These are phyloP conservation scores for Pardalotus punctatus DNA, from an alignment of 2,113 vertebrate species.

Conservation along the genomic window DNA sequence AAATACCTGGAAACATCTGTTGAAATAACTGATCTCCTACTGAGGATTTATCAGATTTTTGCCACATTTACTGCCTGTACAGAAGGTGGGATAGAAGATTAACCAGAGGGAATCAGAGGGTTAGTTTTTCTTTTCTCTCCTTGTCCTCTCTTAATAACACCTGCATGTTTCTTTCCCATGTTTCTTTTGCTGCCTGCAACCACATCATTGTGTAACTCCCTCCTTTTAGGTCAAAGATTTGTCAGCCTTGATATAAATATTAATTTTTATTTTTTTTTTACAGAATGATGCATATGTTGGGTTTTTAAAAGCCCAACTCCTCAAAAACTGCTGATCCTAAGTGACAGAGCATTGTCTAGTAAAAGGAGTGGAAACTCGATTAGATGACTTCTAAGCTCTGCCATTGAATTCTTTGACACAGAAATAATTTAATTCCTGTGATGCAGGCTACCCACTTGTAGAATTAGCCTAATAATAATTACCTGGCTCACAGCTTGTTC, in stretches of 20 bases:
- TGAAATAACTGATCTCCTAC: neutral
- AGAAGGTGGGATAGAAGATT: neutral
- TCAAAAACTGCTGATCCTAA: neutral
- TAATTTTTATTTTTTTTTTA: neutral
- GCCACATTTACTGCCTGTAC: neutral
- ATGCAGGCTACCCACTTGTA: neutral
- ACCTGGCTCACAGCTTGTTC: neutral
- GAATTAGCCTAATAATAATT: constrained; percentile 3
- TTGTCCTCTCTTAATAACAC: neutral
- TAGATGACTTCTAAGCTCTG: neutral
- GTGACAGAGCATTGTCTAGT: neutral
- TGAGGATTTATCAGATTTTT: neutral
- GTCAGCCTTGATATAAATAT: constrained; percentile 16
- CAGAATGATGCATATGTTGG: neutral
- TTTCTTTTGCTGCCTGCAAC: neutral
- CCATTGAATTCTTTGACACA: neutral
- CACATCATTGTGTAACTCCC: neutral
- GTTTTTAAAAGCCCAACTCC: neutral
- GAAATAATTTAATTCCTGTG: neutral
- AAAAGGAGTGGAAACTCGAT: neutral
- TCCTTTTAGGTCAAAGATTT: constrained; percentile 36
- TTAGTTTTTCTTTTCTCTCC: neutral
- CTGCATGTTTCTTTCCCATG: neutral
- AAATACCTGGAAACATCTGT: neutral
- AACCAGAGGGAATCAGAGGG: neutral